Conservation (phyloP, 2,888 invertebrate genomes). For the Troides helena region DNA sequence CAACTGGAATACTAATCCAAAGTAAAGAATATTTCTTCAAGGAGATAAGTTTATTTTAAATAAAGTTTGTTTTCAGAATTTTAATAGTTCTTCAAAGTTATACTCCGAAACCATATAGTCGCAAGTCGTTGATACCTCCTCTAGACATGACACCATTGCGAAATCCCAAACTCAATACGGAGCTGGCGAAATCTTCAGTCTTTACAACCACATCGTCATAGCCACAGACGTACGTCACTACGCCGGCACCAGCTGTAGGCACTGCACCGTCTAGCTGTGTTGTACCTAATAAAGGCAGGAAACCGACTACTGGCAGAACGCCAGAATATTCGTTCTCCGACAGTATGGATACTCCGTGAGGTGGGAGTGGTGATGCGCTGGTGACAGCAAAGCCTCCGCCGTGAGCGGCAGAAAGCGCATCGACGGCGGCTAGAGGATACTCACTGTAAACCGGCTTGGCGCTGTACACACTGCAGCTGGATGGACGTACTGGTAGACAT, state of each 20-base stretch:
- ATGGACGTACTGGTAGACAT: not conserved
- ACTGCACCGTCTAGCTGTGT: slow-evolving; percentile 33
- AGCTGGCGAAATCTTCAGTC: slow-evolving; percentile 19
- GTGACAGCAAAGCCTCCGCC: slow-evolving; percentile 21
- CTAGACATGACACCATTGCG: not conserved
- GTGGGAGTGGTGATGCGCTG: slow-evolving; percentile 13
- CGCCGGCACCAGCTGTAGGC: slow-evolving; percentile 34
- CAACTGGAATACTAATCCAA: no score
- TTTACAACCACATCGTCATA: slow-evolving; percentile 31
- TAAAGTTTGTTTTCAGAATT: no score
- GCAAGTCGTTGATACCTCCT: not conserved
- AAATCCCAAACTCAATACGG: not conserved
- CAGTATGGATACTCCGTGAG: slow-evolving; percentile 18
- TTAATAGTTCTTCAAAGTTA: no score
- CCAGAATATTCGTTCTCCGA: slow-evolving; percentile 44
- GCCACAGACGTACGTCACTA: slow-evolving; percentile 35
- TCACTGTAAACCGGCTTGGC: not conserved
- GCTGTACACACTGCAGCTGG: not conserved
- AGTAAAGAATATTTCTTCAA: no score
- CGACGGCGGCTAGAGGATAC: not conserved
- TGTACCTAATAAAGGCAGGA: slow-evolving; percentile 35
- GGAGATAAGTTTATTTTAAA: no score
- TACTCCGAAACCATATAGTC: slow-evolving; percentile 3
- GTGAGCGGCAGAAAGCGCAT: slow-evolving; percentile 7
- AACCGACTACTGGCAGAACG: slow-evolving; percentile 36